Evolutionary conservation across 2,797 vertebrate genomes (phyloP).

Genomic region (Emydoidea blandingii): DNA sequence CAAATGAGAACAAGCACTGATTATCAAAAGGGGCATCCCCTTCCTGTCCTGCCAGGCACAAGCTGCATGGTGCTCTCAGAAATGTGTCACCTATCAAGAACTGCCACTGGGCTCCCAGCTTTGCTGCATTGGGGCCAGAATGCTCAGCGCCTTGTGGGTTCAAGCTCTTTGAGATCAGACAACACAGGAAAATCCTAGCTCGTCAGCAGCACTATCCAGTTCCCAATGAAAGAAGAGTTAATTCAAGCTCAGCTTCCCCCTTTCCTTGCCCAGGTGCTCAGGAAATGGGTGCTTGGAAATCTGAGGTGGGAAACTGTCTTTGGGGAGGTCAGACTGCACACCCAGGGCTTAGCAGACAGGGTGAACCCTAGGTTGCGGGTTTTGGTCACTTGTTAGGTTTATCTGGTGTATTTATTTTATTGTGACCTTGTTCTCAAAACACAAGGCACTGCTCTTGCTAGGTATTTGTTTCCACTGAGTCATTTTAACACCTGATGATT

Average conservation of each 20-base stretch:
- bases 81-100: background rate
- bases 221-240: background rate
- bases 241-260: background rate
- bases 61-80: background rate
- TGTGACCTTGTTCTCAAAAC: background rate
- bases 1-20: background rate
- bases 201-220: background rate
- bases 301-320: background rate
- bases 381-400: fast-evolving
- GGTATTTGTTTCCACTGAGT: slow-evolving; percentile 1
- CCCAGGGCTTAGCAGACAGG: fast-evolving
- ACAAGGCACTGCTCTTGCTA: fast-evolving
- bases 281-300: background rate
- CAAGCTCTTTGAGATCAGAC: background rate
- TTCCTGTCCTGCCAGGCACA: too few relatives aligned
- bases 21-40: background rate
- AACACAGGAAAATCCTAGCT: background rate
- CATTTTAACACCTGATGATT: background rate
- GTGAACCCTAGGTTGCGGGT: fast-evolving
- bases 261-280: background rate
- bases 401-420: background rate
- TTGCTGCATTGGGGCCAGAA: background rate
- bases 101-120: background rate
- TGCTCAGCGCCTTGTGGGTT: background rate
- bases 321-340: background rate